Percentiles rank a stretch among this genome's conserved stretches.
Evolutionary conservation across 2,113 vertebrate genomes (phyloP).

Genomic region (Lycaon pictus): DNA sequence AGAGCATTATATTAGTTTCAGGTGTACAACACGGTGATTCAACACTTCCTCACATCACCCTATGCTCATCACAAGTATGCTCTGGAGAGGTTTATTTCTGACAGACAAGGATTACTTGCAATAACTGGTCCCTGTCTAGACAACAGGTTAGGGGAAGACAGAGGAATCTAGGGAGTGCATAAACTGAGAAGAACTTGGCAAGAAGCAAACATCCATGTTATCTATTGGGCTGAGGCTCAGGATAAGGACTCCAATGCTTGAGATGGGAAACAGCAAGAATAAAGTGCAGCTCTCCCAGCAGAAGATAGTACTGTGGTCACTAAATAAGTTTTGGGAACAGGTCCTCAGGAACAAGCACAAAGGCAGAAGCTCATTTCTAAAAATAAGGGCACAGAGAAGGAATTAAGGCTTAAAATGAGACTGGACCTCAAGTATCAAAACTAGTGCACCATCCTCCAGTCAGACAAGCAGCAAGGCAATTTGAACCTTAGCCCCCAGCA

Average conservation of each 20-base stretch:
- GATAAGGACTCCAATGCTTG: slow-evolving; percentile 21
- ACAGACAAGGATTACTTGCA: background rate
- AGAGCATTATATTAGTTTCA: background rate
- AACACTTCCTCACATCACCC: background rate
- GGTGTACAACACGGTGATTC: background rate
- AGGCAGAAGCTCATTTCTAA: slow-evolving; percentile 71
- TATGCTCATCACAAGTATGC: background rate
- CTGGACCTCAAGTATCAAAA: slow-evolving; percentile 71
- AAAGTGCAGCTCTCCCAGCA: background rate
- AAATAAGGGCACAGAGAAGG: slow-evolving; percentile 67
- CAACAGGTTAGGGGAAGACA: background rate
- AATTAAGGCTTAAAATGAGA: slow-evolving; percentile 66
- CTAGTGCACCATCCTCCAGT: slow-evolving; percentile 60
- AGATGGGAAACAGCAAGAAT: slow-evolving; percentile 39
- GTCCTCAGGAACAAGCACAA: slow-evolving; percentile 58
- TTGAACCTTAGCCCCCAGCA: slow-evolving; percentile 39
- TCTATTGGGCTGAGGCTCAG: background rate
- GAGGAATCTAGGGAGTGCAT: background rate
- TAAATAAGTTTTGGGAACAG: slow-evolving; percentile 59
- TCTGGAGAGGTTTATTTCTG: background rate
- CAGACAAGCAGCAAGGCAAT: slow-evolving; percentile 50
- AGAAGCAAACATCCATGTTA: slow-evolving; percentile 39
- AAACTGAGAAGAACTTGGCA: slow-evolving; percentile 8
- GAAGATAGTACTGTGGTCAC: slow-evolving; percentile 5
- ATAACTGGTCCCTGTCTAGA: background rate